Evolutionary conservation across 2,113 vertebrate species (phyloP), one percentile per base, ranked within the genome.

Genomic region (Ammospiza nelsoni): DNA sequence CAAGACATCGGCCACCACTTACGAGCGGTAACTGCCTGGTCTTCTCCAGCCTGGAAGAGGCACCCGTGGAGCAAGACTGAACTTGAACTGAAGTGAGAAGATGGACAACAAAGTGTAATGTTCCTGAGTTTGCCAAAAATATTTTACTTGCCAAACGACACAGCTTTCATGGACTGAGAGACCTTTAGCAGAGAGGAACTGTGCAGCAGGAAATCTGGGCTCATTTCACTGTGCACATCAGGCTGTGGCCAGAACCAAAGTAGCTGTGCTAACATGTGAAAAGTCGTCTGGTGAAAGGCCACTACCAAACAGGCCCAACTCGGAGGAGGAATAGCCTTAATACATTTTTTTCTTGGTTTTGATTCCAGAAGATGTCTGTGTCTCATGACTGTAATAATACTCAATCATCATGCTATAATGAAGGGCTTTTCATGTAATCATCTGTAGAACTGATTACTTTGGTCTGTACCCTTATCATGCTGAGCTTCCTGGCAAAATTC

Each of bases 401-500:
- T 95, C 90, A 94, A 75, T 95, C 88, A 94, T 87, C 94, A 62
- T 92, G 86, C 76, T 93, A 82, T 96, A 96, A 96, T 96, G 93
- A 96, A 96, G 90, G 89, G 92, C 90, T 95, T 97, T 94, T 92
- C 88, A 72, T 86, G 83, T 86, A 92, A 90, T 96, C 92, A 86
- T 90, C 82, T 90, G 68, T 92, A 68, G 80, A 89, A 94, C 90
- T 81, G 85, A 93, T 96, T 95, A 92, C 92, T 96, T 87, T 92
- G 92, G 95, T 71, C 90, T 95, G 65, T 93, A 90, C 76, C 44
- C 77, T 74, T 78, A 82, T 94, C 68, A 84, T 52, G 76, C 90
- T 87, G 92, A 94, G 84, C 75, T 92, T 91, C 78, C 68, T 97
- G 94, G 85, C 85, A 93, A 41, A 93, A 69, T 90, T 93, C 88